Evolutionary conservation across 2,888 invertebrate species (phyloP).

Genomic region (Pheosia gnoma): DNA sequence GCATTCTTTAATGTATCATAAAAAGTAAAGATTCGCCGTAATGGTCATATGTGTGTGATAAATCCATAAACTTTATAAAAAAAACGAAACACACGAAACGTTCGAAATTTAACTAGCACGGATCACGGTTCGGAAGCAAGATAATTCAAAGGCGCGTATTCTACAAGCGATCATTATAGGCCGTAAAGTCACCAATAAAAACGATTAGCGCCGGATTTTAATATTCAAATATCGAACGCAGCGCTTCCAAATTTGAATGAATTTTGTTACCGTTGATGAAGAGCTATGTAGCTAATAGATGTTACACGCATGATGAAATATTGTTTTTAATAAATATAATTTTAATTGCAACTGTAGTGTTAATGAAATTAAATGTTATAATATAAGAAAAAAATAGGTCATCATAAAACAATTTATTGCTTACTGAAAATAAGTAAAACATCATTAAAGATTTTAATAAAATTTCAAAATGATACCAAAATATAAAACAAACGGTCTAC

Average conservation of each 20-base stretch:
- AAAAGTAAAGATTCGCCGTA: too few relatives aligned
- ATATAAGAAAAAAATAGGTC: too few relatives aligned
- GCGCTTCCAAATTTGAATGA: slow-evolving; percentile 63
- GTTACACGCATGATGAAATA: too few relatives aligned
- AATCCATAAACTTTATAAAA: slow-evolving; percentile 1
- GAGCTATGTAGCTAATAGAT: slow-evolving; percentile 9
- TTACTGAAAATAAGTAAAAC: not conserved
- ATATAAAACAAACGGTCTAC: slow-evolving; percentile 16
- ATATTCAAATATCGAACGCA: slow-evolving; percentile 72
- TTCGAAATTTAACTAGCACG: not conserved
- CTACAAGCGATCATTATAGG: slow-evolving; percentile 71
- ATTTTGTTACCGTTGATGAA: slow-evolving; percentile 38
- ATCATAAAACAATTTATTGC: not conserved
- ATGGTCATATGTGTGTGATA: not conserved
- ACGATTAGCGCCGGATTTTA: slow-evolving; percentile 73
- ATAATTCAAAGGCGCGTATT: slow-evolving; percentile 60
- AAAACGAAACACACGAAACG: not conserved
- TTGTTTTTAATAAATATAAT: too few relatives aligned
- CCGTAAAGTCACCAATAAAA: slow-evolving; percentile 80
- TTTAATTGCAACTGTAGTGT: too few relatives aligned
- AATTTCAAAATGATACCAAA: not conserved
- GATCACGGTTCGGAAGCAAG: slow-evolving; percentile 39
- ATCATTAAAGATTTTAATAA: not conserved
- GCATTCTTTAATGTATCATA: too few relatives aligned
- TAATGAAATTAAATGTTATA: too few relatives aligned